Evolutionary conservation across 2,888 invertebrate species (phyloP), one percentile per base, ranked within the genome.

Genomic region (Leucania comma): DNA sequence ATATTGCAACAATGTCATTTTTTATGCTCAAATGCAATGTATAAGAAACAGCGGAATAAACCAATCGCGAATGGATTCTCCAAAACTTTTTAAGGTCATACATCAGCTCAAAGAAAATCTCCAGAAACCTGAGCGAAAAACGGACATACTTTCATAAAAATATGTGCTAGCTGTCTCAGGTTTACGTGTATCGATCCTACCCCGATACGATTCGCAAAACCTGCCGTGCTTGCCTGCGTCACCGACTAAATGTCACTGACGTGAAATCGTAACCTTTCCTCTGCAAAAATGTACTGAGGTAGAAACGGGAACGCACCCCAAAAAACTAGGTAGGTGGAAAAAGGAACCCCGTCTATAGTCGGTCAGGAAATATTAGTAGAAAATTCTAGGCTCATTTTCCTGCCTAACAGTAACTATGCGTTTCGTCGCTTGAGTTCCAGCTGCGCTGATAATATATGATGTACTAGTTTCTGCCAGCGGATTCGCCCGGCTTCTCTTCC

Each of bases 211-310:
- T 84, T 81, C 72, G 77, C 79, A 51, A 73, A 66, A 46, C 60
- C 48, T 24, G 62, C 56, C 63, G 46, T 71, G 72, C 69, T 76
- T 61, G 58, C 42, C 66, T 68, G 64, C 82, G 75, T 70, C 76
- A 75, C 58, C 22, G 46, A 32, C 76, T 68, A 84, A 84, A 84
- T 83, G 83, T 74, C 79, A 77, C 66, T 70, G 75, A 67, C 71
- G 69, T 35, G 73, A 64, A 76, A 69, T 14, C 22, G 58, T 75
- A 84, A 81, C 83, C 84, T 84, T 84, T 84, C 9, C 64, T 66
- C 51, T 54, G 53, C 32, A 71, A 81, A 70, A 75, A 74, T 69
- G 57, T 50, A 70, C 50, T 22, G 51, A 75, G 20, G 38, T 32
- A 20, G 22, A 26, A 56, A 42, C 24, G 46, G 2, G 3, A 48